These are phyloP conservation scores for Pedicia rivosa DNA, from an alignment of 2,888 invertebrate genomes.

Conservation along the genomic window DNA sequence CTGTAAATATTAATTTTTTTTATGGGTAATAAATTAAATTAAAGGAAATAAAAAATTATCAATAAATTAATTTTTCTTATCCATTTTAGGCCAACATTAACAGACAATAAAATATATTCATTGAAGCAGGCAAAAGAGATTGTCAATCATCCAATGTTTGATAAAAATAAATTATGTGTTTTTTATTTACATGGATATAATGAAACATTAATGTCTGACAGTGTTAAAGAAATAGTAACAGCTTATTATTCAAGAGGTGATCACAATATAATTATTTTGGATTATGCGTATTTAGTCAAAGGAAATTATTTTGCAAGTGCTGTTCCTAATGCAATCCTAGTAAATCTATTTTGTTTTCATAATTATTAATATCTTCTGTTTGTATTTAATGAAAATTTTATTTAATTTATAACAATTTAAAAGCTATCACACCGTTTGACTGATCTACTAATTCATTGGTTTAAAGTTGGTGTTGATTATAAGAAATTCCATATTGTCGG, in stretches of 20 bases:
- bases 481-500: slow-evolving; percentile 25
- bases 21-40: slow-evolving; percentile 3
- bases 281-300: slow-evolving; percentile 28
- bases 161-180: slow-evolving; percentile 35
- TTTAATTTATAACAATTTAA: not conserved
- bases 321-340: slow-evolving; percentile 24
- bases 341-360: slow-evolving; percentile 8
- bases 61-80: no score
- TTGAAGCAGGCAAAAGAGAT: not conserved
- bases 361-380: not conserved
- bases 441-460: slow-evolving; percentile 21
- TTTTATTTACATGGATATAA: slow-evolving; percentile 43
- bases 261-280: slow-evolving; percentile 24
- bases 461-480: slow-evolving; percentile 23
- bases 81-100: no score
- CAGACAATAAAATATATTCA: not conserved
- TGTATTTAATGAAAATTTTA: not conserved
- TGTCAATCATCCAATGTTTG: slow-evolving; percentile 11
- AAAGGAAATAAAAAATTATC: not conserved
- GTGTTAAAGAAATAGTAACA: slow-evolving; percentile 33
- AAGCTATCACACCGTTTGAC: slow-evolving; percentile 15
- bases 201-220: slow-evolving; percentile 39
- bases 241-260: slow-evolving; percentile 24
- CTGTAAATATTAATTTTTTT: slow-evolving; percentile 8
- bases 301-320: slow-evolving; percentile 29